A percentile compares a stretch with the other conserved stretches of the same genome.
phyloP scores from a whole-genome alignment of 1,140 invertebrate species.

The Amyelois transitella region DNA sequence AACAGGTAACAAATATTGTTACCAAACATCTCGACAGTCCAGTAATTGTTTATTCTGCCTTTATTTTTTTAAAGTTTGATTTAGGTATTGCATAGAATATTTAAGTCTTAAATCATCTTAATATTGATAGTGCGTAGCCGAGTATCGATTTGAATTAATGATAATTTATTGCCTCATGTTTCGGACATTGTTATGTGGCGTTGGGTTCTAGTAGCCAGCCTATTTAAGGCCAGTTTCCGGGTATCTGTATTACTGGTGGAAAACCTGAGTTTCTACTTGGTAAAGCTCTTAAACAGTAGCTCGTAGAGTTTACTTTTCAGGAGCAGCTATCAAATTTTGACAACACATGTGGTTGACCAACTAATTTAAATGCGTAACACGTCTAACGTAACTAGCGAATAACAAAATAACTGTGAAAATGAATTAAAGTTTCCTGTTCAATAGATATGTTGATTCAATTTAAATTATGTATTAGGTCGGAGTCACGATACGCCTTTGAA shows the following conservation, averaged over 20 bases:
- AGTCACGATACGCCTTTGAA: neutral
- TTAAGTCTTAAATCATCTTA: slow-evolving; percentile 43
- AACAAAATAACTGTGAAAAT: slow-evolving; percentile 17
- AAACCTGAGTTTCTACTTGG: slow-evolving; percentile 10
- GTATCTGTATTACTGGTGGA: slow-evolving; percentile 10
- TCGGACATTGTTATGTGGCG: slow-evolving; percentile 41
- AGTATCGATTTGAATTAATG: slow-evolving; percentile 63
- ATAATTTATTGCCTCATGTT: slow-evolving; percentile 56
- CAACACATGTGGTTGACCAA: neutral
- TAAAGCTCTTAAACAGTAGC: slow-evolving; percentile 1
- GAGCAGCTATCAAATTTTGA: neutral
- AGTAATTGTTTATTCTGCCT: slow-evolving; percentile 3
- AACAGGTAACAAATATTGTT: slow-evolving; percentile 19
- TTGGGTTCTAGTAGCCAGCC: slow-evolving; percentile 23
- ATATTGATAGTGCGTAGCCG: slow-evolving; percentile 50
- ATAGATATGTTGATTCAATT: neutral
- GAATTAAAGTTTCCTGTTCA: slow-evolving; percentile 1
- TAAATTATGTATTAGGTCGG: neutral
- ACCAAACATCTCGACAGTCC: slow-evolving; percentile 1
- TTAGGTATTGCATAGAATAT: slow-evolving; percentile 34
- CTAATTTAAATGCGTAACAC: slow-evolving; percentile 50
- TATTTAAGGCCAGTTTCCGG: slow-evolving; percentile 63
- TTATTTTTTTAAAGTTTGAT: slow-evolving; percentile 17
- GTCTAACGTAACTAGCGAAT: slow-evolving; percentile 30
- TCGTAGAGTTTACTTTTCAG: neutral